Evolutionary conservation across 1,140 invertebrate genomes (phyloP).

Genomic region (Diabrotica virgifera): DNA sequence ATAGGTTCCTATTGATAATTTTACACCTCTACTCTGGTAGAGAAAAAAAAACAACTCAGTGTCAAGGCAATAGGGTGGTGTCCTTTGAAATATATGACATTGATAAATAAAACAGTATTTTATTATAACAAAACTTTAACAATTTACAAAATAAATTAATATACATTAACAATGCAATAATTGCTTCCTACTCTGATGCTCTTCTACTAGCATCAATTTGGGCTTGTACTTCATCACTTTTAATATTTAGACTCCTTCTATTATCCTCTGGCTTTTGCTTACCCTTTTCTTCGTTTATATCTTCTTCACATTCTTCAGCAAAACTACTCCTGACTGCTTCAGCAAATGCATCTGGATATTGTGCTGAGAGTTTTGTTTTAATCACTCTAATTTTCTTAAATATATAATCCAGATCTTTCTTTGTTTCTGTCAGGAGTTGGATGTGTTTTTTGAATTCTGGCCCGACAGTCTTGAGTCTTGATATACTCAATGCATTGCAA

Average conservation of each 20-base stretch:
- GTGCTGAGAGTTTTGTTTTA: conserved; percentile 76
- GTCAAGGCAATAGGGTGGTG: too few relatives aligned
- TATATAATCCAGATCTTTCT: conserved; percentile 67
- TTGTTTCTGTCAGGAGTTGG: conserved; percentile 69
- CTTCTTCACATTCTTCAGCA: conserved; percentile 60
- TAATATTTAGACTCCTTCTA: conserved; percentile 36
- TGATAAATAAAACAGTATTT: too few relatives aligned
- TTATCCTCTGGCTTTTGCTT: conserved; percentile 18
- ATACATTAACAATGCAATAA: not conserved
- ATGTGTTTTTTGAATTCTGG: conserved; percentile 89
- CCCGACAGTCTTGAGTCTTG: conserved; percentile 74
- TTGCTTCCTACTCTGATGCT: conserved; percentile 30
- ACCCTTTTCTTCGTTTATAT: conserved; percentile 32
- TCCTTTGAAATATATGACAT: too few relatives aligned
- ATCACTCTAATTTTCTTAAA: conserved; percentile 70
- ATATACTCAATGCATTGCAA: conserved; percentile 83
- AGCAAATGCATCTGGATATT: conserved; percentile 83
- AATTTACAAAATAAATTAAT: not conserved
- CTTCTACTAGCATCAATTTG: conserved; percentile 31
- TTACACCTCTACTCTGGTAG: too few relatives aligned
- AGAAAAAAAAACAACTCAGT: too few relatives aligned
- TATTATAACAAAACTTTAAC: too few relatives aligned
- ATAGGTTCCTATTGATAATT: too few relatives aligned
- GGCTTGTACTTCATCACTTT: conserved; percentile 23
- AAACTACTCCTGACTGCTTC: conserved; percentile 62